Percentiles rank a stretch among this genome's conserved stretches.
These are phyloP conservation scores for Streptopelia turtur DNA, from an alignment of 2,797 vertebrate species.

Conservation along the genomic window DNA sequence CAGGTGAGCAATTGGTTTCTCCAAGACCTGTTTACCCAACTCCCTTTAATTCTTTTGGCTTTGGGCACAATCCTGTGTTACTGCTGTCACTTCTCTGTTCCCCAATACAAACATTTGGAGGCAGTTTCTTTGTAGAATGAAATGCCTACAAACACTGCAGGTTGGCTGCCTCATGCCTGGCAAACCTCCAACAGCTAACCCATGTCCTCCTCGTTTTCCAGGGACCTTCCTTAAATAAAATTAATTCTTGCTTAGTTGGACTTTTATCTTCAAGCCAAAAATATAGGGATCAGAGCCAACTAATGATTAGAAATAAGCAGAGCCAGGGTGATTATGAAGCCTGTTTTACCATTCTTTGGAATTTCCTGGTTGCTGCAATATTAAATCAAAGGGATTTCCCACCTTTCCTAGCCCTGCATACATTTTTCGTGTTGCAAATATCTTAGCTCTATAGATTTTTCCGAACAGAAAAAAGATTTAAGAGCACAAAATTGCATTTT, in stretches of 20 bases:
- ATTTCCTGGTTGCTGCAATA: neutral
- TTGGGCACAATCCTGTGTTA: neutral
- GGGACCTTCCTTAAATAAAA: conserved; percentile 13
- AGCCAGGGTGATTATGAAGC: neutral
- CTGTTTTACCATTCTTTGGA: neutral
- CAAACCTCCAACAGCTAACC: neutral
- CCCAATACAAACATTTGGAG: neutral
- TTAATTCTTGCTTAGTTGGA: neutral
- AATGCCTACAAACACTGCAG: neutral
- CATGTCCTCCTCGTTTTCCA: neutral
- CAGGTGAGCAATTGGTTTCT: neutral
- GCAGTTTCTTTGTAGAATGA: conserved; percentile 5
- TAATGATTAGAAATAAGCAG: conserved; percentile 20
- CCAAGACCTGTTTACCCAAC: neutral
- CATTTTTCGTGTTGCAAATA: neutral
- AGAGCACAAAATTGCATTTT: neutral
- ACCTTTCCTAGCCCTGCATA: neutral
- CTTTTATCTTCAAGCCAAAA: neutral
- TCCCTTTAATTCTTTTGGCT: neutral
- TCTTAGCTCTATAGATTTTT: neutral
- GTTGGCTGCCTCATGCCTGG: neutral
- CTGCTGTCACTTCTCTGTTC: neutral
- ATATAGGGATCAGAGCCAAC: neutral
- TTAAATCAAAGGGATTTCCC: neutral
- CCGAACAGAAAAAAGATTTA: neutral